Conservation (phyloP, 2,888 invertebrate genomes). For the Seira ritae region DNA sequence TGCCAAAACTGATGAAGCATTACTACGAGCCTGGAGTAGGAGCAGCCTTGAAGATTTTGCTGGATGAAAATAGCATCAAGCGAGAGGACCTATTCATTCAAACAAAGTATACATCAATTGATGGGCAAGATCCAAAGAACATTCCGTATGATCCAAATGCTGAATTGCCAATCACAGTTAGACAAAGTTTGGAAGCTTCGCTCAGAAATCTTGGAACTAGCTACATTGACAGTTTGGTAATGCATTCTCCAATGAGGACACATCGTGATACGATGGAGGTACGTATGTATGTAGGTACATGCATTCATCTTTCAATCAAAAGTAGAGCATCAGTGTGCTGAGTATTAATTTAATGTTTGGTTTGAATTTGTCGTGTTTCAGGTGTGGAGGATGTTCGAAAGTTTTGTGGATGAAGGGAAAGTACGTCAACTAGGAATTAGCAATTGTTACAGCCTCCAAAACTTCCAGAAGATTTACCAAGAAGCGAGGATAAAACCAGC, state of each 20-base stretch:
- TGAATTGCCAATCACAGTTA: constrained; percentile 62
- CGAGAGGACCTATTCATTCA: constrained; percentile 62
- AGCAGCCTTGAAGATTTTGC: constrained; percentile 50
- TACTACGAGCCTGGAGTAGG: constrained; percentile 70
- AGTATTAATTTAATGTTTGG: neutral
- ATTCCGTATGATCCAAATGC: constrained; percentile 70
- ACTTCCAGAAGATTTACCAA: constrained; percentile 54
- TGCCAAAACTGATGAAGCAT: constrained; percentile 72
- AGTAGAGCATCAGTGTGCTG: too few relatives aligned
- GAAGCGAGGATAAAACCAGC: constrained; percentile 62
- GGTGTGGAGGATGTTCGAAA: constrained; percentile 71
- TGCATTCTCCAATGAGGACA: constrained; percentile 70
- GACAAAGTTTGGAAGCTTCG: constrained; percentile 66
- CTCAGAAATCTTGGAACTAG: constrained; percentile 67
- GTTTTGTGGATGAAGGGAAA: constrained; percentile 64
- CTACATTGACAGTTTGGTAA: constrained; percentile 71
- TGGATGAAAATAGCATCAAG: constrained; percentile 37
- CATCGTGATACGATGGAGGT: constrained; percentile 67
- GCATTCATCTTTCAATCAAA: too few relatives aligned
- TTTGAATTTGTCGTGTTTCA: neutral
- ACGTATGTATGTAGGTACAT: too few relatives aligned
- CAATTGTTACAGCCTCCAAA: constrained; percentile 57
- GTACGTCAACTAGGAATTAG: constrained; percentile 60
- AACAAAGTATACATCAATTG: constrained; percentile 71
- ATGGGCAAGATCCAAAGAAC: constrained; percentile 70